Evolutionary conservation across 2,113 vertebrate genomes (phyloP).

Genomic region (Perca flavescens): DNA sequence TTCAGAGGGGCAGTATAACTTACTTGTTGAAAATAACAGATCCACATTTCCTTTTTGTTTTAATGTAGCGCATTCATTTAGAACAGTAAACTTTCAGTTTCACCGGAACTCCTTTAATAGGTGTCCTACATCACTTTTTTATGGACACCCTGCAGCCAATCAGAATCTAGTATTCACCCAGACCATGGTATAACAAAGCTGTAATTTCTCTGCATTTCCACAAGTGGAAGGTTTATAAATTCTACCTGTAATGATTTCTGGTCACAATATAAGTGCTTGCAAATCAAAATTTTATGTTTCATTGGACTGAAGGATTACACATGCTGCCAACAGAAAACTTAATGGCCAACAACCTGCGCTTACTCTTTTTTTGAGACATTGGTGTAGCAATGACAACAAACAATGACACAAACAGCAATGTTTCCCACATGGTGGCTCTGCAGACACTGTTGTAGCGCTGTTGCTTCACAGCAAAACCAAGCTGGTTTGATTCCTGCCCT

Average conservation of each 20-base stretch:
- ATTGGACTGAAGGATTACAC: not conserved
- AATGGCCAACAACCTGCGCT: constrained; percentile 10
- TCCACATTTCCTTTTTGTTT: too few relatives aligned
- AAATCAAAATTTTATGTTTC: constrained; percentile 9
- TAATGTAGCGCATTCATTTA: too few relatives aligned
- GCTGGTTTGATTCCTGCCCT: constrained; percentile 34
- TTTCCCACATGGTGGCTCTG: constrained; percentile 37
- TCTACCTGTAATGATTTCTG: not conserved
- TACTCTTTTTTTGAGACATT: not conserved
- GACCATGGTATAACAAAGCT: not conserved
- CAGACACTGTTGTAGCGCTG: constrained; percentile 16
- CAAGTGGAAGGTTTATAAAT: not conserved
- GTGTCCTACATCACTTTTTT: too few relatives aligned
- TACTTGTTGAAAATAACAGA: too few relatives aligned
- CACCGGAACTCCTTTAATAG: too few relatives aligned
- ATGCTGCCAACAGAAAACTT: not conserved
- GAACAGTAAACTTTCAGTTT: too few relatives aligned
- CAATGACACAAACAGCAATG: constrained; percentile 33
- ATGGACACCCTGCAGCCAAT: too few relatives aligned
- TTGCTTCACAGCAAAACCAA: constrained; percentile 42
- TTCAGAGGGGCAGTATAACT: too few relatives aligned
- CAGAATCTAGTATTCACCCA: too few relatives aligned
- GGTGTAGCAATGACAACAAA: constrained; percentile 54
- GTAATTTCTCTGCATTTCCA: not conserved
- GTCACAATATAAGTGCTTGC: not conserved